A percentile compares a stretch with the other conserved stretches of the same genome.
phyloP scores from a whole-genome alignment of 2,888 invertebrate species.

The Lasioglossum zephyrum region DNA sequence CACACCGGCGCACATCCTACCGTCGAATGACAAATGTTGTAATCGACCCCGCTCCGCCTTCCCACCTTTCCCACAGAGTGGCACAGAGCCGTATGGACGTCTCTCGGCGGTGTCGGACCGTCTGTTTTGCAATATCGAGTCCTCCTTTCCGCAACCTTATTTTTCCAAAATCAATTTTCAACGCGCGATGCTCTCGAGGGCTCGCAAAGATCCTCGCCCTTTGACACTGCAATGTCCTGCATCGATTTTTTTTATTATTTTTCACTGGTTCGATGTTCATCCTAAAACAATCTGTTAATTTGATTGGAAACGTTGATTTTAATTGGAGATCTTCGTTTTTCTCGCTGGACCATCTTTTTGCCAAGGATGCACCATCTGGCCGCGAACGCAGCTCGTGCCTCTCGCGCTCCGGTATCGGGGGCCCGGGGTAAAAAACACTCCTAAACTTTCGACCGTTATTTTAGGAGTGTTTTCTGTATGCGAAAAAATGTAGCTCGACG shows the following conservation, averaged over 20 bases:
- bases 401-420: not conserved
- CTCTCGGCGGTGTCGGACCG: not conserved
- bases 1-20: slow-evolving; percentile 4
- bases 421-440: not conserved
- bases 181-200: not conserved
- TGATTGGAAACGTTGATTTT: not conserved
- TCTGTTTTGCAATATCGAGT: slow-evolving; percentile 6
- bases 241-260: not conserved
- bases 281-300: too few relatives aligned
- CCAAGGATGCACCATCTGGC: not conserved
- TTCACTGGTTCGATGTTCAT: not conserved
- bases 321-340: not conserved
- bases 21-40: slow-evolving; percentile 55
- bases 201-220: not conserved
- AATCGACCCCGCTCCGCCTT: slow-evolving; percentile 32
- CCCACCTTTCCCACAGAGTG: not conserved
- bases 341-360: not conserved
- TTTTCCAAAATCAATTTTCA: slow-evolving; percentile 10
- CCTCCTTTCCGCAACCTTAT: slow-evolving; percentile 1
- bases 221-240: not conserved
- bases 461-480: not conserved
- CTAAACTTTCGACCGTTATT: slow-evolving; percentile 4
- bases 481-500: not conserved
- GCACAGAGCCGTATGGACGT: not conserved
- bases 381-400: not conserved